A percentile compares a stretch with the other conserved stretches of the same genome.
Evolutionary conservation across 2,113 vertebrate genomes (phyloP).

Genomic region (Varanus salvator): DNA sequence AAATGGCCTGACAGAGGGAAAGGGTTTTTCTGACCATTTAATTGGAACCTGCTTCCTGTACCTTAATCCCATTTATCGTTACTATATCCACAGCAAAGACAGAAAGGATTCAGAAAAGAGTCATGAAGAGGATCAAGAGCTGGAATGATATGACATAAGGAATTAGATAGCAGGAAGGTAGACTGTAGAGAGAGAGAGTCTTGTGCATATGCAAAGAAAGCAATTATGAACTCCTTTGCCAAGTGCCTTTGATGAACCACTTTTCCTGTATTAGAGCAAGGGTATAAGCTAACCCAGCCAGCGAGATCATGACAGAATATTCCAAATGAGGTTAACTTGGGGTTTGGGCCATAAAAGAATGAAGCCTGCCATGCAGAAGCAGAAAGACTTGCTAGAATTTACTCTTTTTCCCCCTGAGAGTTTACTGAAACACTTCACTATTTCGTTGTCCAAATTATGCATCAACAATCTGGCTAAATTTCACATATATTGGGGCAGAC

Average conservation of each 20-base stretch:
- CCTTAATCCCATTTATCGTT: constrained; percentile 7
- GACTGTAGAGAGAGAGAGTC: background rate
- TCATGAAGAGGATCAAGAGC: background rate
- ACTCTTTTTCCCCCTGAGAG: background rate
- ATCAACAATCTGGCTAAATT: constrained; percentile 38
- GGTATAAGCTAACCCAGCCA: constrained; percentile 18
- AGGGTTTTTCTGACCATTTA: background rate
- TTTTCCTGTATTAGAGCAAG: constrained; percentile 10
- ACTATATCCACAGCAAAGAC: background rate
- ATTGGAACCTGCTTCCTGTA: constrained; percentile 2
- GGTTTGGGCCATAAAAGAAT: constrained; percentile 11
- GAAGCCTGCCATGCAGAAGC: constrained; percentile 6
- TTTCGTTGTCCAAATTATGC: constrained; percentile 9
- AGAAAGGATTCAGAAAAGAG: background rate
- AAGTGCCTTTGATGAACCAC: constrained; percentile 30
- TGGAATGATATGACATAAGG: background rate
- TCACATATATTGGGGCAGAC: constrained; percentile 12
- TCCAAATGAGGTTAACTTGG: constrained; percentile 21
- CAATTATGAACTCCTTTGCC: constrained; percentile 7
- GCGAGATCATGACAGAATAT: constrained; percentile 36
- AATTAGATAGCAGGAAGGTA: constrained; percentile 7
- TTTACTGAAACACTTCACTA: constrained; percentile 16
- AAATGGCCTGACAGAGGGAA: background rate
- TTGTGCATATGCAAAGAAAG: background rate
- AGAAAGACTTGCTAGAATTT: constrained; percentile 23